A percentile compares a stretch with the other conserved stretches of the same genome.
Conservation (phyloP, 64 coral and sea anemone species). For the Porites australiensis region DNA sequence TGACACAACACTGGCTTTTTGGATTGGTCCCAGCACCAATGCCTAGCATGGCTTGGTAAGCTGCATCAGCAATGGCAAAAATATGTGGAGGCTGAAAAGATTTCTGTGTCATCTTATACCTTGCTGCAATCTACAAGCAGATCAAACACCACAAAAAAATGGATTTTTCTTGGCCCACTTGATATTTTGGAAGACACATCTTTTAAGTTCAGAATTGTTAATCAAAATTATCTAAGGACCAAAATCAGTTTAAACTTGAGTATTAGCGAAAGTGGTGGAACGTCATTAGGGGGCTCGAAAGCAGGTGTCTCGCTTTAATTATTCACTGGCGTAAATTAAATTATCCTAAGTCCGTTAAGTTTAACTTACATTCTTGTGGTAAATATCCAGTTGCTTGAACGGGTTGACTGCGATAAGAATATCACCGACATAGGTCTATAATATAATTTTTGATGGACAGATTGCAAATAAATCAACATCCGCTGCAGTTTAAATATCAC, state of each 20-base stretch:
- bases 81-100: conserved; percentile 64
- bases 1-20: conserved; percentile 89
- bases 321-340: background rate
- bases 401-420: conserved; percentile 94
- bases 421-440: conserved; percentile 88
- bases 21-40: conserved; percentile 38
- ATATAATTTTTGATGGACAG: conserved; percentile 11
- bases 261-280: no score
- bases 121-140: conserved; percentile 32
- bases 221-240: no score
- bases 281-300: no score
- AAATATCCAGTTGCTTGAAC: conserved; percentile 85
- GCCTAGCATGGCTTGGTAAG: conserved; percentile 84
- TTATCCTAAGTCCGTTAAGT: no score
- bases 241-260: no score
- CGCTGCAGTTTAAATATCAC: background rate
- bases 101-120: conserved; percentile 69
- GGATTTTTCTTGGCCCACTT: no score
- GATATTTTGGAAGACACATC: no score
- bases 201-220: no score
- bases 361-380: conserved; percentile 77
- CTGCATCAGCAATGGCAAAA: conserved; percentile 79
- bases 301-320: background rate
- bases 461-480: background rate
- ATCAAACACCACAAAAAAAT: no score